Evolutionary conservation across 2,888 invertebrate genomes (phyloP), one percentile per base, ranked within the genome.

Genomic region (Dryobotodes eremita): DNA sequence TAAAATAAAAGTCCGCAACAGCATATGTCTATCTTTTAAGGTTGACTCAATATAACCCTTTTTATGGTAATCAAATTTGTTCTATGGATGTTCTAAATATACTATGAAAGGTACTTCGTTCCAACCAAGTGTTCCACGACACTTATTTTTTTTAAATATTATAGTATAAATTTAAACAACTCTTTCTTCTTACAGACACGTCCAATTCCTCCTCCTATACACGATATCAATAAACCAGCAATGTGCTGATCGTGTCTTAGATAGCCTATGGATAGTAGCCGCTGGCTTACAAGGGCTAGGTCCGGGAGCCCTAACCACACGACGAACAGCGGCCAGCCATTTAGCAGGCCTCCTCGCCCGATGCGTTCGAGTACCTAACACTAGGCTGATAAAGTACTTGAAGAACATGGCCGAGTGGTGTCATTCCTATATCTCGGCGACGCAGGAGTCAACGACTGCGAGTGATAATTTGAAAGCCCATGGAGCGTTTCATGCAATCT

Each of bases 401-500:
- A 97, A 97, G 71, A 97, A 98, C 89, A 98, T 99, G 96, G 97
- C 98, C 0, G 97, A 97, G 2, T 99, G 99, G 99, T 98, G 99
- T 81, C 98, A 99, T 92, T 96, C 97, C 0, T 99, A 99, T 92
- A 98, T 99, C 69, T 97, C 97, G 1, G 97, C 97, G 0, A 93
- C 95, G 0, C 98, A 98, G 84, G 98, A 98, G 94, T 90, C 95
- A 86, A 84, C 93, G 0, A 85, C 94, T 0, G 85, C 93, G 0
- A 90, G 90, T 36, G 95, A 97, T 78, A 95, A 95, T 70, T 82
- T 93, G 6, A 97, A 98, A 89, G 97, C 98, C 0, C 99, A 99
- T 92, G 97, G 98, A 7, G 98, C 99, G 0, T 99, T 99, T 95
- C 99, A 99, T 93, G 98, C 98, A 1, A 97, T 99, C 7, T 99